These are phyloP conservation scores for Puffinus mauretanicus DNA, from an alignment of 2,113 vertebrate species.

Conservation along the genomic window DNA sequence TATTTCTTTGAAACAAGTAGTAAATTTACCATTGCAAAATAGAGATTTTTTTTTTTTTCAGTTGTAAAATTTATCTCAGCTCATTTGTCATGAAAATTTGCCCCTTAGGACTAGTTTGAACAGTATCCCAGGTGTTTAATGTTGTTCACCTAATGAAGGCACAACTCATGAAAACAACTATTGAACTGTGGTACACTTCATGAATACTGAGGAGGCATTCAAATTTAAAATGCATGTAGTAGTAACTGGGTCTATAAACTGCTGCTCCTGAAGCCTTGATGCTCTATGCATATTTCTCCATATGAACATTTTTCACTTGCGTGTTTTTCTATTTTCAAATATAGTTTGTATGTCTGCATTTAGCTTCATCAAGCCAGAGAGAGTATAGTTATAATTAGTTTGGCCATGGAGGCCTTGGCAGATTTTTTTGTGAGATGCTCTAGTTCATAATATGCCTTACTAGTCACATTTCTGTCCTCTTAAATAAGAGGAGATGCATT, in stretches of 20 bases:
- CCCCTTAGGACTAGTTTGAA: conserved; percentile 72
- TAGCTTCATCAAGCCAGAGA: conserved; percentile 37
- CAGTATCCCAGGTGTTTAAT: conserved; percentile 74
- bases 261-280: conserved; percentile 1
- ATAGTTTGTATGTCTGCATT: conserved; percentile 52
- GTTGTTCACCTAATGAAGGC: conserved; percentile 73
- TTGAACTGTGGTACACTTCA: conserved; percentile 68
- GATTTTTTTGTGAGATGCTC: conserved; percentile 29
- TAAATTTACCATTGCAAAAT: conserved; percentile 69
- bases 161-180: conserved; percentile 70
- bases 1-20: conserved; percentile 57
- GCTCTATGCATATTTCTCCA: conserved; percentile 48
- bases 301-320: not conserved
- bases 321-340: conserved; percentile 46
- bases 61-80: conserved; percentile 69
- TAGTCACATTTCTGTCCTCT: conserved; percentile 56
- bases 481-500: conserved; percentile 52
- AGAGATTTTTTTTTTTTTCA: conserved; percentile 41
- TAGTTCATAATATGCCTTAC: conserved; percentile 39
- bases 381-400: conserved; percentile 48
- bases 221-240: conserved; percentile 62
- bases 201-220: conserved; percentile 66
- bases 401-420: conserved; percentile 25
- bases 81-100: conserved; percentile 73
- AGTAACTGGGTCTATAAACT: conserved; percentile 44